Conservation (phyloP, 2,797 vertebrate species). For the Austrolebias charrua region DNA sequence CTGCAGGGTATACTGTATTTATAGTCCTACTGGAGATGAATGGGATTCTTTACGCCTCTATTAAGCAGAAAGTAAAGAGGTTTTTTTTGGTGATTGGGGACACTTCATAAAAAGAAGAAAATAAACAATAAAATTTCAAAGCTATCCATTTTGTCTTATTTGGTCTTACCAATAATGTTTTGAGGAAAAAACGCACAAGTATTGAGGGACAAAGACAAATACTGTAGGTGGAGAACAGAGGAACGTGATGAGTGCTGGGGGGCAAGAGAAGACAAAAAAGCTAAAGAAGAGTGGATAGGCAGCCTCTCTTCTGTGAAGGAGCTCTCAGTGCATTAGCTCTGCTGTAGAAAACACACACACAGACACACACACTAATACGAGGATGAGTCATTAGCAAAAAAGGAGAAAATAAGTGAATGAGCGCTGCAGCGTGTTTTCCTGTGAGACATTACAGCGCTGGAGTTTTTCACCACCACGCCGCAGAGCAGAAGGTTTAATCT, state of each 20-base stretch:
- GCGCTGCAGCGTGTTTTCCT: constrained; percentile 38
- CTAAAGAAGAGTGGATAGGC: constrained; percentile 35
- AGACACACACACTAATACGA: constrained; percentile 18
- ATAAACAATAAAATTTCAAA: not conserved
- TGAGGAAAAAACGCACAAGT: constrained; percentile 19
- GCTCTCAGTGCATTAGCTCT: constrained; percentile 47
- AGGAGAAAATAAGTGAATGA: constrained; percentile 54
- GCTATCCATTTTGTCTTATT: constrained; percentile 12
- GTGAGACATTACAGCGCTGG: constrained; percentile 23
- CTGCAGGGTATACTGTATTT: constrained; percentile 21
- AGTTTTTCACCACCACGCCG: constrained; percentile 23
- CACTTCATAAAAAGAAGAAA: constrained; percentile 34
- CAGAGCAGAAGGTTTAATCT: constrained; percentile 51
- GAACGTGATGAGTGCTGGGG: constrained; percentile 32
- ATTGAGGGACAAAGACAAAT: constrained; percentile 27
- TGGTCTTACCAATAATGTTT: constrained; percentile 8
- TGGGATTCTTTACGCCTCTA: constrained; percentile 13
- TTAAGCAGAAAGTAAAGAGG: constrained; percentile 25
- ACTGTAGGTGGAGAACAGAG: constrained; percentile 42
- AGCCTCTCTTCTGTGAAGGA: constrained; percentile 41
- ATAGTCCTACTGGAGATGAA: constrained; percentile 12
- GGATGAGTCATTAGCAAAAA: constrained; percentile 53
- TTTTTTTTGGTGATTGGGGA: constrained; percentile 19
- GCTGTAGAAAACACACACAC: constrained; percentile 39
- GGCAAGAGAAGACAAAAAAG: constrained; percentile 25